These are phyloP conservation scores for Myxocyprinus asiaticus DNA, from an alignment of 2,113 vertebrate genomes.

Conservation along the genomic window DNA sequence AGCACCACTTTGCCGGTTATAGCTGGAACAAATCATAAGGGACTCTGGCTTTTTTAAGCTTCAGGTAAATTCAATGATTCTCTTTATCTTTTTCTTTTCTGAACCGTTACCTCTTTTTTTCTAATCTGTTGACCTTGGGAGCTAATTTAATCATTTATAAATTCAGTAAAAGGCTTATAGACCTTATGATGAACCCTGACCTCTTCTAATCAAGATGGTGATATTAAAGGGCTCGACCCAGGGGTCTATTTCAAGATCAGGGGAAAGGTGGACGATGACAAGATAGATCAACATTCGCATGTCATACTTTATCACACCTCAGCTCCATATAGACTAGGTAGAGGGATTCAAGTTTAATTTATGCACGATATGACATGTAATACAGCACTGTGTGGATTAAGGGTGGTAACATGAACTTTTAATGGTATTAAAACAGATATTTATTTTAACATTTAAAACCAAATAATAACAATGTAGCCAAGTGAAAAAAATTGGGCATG, in stretches of 20 bases:
- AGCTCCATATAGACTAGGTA: neutral
- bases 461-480: too few relatives aligned
- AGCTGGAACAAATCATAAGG: constrained; percentile 31
- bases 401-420: neutral
- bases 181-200: constrained; percentile 59
- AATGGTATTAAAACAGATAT: neutral
- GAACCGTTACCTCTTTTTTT: constrained; percentile 4
- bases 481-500: too few relatives aligned
- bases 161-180: neutral
- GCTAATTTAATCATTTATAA: constrained; percentile 30
- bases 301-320: constrained; percentile 44
- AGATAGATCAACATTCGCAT: constrained; percentile 35
- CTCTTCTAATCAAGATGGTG: constrained; percentile 46
- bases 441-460: too few relatives aligned
- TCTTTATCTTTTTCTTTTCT: neutral
- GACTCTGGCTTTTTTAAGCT: constrained; percentile 25
- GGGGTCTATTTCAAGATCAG: constrained; percentile 42
- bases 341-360: neutral
- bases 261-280: constrained; percentile 32
- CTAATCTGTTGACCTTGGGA: constrained; percentile 41
- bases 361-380: neutral
- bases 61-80: constrained; percentile 23
- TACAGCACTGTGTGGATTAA: neutral
- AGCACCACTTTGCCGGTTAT: constrained; percentile 18
- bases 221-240: constrained; percentile 25